phyloP scores from a whole-genome alignment of 2,888 invertebrate genomes.

The Meliscaeva auricollis region DNA sequence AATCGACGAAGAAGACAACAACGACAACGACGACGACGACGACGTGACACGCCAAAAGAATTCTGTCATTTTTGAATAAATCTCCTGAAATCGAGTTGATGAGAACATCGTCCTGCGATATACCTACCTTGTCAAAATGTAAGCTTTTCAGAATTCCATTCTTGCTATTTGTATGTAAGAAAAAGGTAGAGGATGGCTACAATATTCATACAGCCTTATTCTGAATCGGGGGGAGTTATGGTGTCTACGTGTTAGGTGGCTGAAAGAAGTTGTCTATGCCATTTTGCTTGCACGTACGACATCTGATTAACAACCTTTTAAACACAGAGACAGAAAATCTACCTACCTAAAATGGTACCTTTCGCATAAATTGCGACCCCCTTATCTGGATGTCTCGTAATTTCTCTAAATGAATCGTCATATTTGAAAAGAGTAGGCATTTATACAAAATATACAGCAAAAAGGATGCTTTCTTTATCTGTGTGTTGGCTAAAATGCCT shows the following conservation, averaged over 20 bases:
- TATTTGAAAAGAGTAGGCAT: conserved; percentile 58
- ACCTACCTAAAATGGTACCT: conserved; percentile 24
- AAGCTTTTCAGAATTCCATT: conserved; percentile 70
- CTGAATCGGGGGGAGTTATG: conserved; percentile 45
- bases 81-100: conserved; percentile 68
- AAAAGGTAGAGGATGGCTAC: not conserved
- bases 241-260: conserved; percentile 57
- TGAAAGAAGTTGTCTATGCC: conserved; percentile 42
- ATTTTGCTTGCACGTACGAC: conserved; percentile 55
- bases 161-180: conserved; percentile 1
- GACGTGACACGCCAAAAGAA: conserved; percentile 35
- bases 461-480: conserved; percentile 56
- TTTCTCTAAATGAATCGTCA: conserved; percentile 75
- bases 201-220: conserved; percentile 31
- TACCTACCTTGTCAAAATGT: conserved; percentile 75
- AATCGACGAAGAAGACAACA: conserved; percentile 3
- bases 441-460: not conserved
- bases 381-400: conserved; percentile 72
- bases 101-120: conserved; percentile 70
- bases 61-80: conserved; percentile 74
- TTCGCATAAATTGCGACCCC: conserved; percentile 71
- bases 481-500: conserved; percentile 42
- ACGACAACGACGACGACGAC: not conserved
- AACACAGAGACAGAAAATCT: conserved; percentile 26
- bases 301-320: conserved; percentile 72